A percentile compares a stretch with the other conserved stretches of the same genome.
Conservation (phyloP, 53 echinoderm and acorn worm genomes). For the Echinometra lucunter region DNA sequence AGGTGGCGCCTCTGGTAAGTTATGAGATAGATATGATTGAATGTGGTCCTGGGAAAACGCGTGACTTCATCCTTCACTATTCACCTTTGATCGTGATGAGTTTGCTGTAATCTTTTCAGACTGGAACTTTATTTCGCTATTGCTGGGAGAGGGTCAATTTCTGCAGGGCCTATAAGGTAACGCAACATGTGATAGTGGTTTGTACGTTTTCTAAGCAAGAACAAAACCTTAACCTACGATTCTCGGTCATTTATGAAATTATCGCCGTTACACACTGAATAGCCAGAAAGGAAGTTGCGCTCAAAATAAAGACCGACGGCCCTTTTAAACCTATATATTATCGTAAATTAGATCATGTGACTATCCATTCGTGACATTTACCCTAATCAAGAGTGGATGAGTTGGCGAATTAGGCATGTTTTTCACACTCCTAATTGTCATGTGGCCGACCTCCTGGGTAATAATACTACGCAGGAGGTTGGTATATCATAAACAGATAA, state of each 20-base stretch:
- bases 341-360: conserved; percentile 39
- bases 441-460: conserved; percentile 16
- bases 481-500: conserved; percentile 4
- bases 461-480: conserved; percentile 16
- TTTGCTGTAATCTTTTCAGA: background rate
- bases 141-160: background rate
- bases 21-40: background rate
- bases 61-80: background rate
- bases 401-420: conserved; percentile 33
- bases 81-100: background rate
- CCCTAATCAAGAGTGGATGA: conserved; percentile 13
- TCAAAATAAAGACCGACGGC: background rate
- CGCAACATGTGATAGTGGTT: background rate
- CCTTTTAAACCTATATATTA: background rate
- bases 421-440: conserved; percentile 38
- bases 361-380: conserved; percentile 45
- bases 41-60: background rate
- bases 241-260: conserved; percentile 50
- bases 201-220: background rate
- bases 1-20: background rate
- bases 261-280: background rate
- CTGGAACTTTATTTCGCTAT: background rate
- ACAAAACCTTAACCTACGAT: background rate
- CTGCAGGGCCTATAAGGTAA: background rate
- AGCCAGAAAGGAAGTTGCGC: conserved; percentile 9